A percentile compares a stretch with the other conserved stretches of the same genome.
Evolutionary conservation across 1,140 invertebrate genomes (phyloP).

Genomic region (Neomicropteryx cornuta): DNA sequence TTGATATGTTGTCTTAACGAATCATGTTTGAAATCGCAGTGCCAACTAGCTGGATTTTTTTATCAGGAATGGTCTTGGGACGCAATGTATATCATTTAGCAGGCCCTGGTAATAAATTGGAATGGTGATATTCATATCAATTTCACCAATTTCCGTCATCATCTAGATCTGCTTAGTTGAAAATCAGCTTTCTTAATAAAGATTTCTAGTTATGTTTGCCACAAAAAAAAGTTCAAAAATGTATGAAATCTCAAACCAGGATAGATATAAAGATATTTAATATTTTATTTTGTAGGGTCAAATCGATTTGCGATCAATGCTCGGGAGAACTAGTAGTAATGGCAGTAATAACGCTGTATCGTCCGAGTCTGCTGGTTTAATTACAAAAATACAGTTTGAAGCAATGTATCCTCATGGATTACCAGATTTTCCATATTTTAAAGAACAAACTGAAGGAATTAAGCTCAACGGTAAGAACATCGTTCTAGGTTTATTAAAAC

Average conservation of each 20-base stretch:
- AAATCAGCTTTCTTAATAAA: too few species aligned
- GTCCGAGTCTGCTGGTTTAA: conserved; percentile 4
- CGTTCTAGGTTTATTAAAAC: too few species aligned
- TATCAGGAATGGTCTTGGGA: too few species aligned
- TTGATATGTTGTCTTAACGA: too few species aligned
- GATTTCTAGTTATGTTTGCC: conserved; percentile 1
- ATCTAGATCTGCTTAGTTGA: too few species aligned
- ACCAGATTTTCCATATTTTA: conserved; percentile 11
- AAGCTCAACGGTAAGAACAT: too few species aligned
- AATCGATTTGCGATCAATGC: conserved; percentile 25
- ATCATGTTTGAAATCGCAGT: too few species aligned
- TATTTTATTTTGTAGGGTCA: conserved; percentile 19
- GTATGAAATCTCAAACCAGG: background rate
- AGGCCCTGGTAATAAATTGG: too few species aligned
- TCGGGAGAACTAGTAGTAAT: conserved; percentile 12
- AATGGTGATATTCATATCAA: too few species aligned
- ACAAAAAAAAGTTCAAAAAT: background rate
- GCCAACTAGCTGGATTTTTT: too few species aligned
- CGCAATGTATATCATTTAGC: too few species aligned
- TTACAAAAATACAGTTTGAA: conserved; percentile 23
- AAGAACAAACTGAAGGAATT: conserved; percentile 17
- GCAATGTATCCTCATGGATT: conserved; percentile 23
- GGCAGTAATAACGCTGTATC: conserved; percentile 7
- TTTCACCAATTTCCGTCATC: too few species aligned
- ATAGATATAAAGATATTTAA: background rate